Evolutionary conservation across 2,888 invertebrate genomes (phyloP), one percentile per base, ranked within the genome.

Genomic region (Carcina quercana): DNA sequence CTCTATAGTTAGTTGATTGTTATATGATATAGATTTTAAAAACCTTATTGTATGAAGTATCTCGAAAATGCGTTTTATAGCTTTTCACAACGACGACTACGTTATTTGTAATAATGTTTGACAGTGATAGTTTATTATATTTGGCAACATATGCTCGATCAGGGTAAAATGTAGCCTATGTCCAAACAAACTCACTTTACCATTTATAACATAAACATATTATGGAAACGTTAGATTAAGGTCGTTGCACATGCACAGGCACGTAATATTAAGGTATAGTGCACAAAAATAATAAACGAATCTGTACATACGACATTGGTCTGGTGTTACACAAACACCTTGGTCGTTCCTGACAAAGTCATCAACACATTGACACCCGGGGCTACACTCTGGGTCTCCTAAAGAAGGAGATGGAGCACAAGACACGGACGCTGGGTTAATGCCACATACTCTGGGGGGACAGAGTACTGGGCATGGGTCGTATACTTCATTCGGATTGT

Each of bases 281-380:
- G 19, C 6, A 7, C 8, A 6, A 7, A 6, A 19, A 19, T 1
- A 19, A 6, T n/a, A 15, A 4, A 13, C 12, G 13, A 25, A 25
- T 13, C 1, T 4, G 26, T 13, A 45, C 53, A 53, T 38, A 56
- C 53, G 43, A 28, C 52, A 59, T 13, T 53, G 12, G 8, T 50
- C 42, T 29, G 35, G 38, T 2, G 45, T 40, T 3, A 60, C 40
- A 33, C 58, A 57, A 1, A 42, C 8, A 7, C 44, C 50, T 0
- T 43, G n/a, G 5, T 29, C 5, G 15, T 59, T 47, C 11, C 44
- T 49, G 1, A 46, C 32, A 27, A 40, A 45, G 8, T 50, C 50
- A 5, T 65, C 51, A 8, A 29, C 38, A 30, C 69, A 70, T 5
- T 59, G 37, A 32, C 70, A 71, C 1, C 53, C 53, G 13, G 54